A percentile compares a stretch with the other conserved stretches of the same genome.
phyloP scores from a whole-genome alignment of 2,888 invertebrate genomes.

The Omphaloscelis lunosa region DNA sequence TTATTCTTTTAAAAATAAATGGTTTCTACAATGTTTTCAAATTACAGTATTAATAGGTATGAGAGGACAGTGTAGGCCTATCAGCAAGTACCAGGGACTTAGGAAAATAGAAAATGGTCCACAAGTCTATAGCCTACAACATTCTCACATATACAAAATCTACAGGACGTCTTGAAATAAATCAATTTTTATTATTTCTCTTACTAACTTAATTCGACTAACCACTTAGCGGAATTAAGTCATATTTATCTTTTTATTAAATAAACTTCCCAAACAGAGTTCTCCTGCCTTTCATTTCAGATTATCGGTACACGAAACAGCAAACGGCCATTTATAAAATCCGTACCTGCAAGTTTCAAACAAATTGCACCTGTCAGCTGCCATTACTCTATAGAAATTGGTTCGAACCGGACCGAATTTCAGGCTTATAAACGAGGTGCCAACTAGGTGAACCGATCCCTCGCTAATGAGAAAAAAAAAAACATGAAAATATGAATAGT shows the following conservation, averaged over 20 bases:
- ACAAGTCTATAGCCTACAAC: no score
- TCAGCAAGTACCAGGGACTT: no score
- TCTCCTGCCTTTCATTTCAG: slow-evolving; percentile 26
- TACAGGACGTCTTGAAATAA: no score
- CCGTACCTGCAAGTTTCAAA: slow-evolving; percentile 58
- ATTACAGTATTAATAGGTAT: no score
- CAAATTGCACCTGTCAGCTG: slow-evolving; percentile 61
- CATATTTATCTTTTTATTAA: background rate
- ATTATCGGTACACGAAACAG: slow-evolving; percentile 35
- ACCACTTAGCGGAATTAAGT: background rate
- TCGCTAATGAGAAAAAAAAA: slow-evolving; percentile 69
- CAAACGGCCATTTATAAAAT: slow-evolving; percentile 57
- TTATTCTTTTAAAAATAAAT: no score
- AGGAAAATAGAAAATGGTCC: no score
- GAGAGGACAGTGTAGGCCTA: no score
- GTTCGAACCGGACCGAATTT: slow-evolving; percentile 51
- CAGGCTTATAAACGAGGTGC: slow-evolving; percentile 67
- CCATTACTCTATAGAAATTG: slow-evolving; percentile 58
- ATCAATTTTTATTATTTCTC: no score
- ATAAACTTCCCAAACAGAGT: slow-evolving; percentile 15
- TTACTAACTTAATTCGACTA: background rate
- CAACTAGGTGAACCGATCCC: slow-evolving; percentile 62
- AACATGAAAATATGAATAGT: slow-evolving; percentile 58
- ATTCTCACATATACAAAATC: no score
- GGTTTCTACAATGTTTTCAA: no score